Conservation (phyloP, 2,888 invertebrate genomes). For the Lamellibrachia satsuma region DNA sequence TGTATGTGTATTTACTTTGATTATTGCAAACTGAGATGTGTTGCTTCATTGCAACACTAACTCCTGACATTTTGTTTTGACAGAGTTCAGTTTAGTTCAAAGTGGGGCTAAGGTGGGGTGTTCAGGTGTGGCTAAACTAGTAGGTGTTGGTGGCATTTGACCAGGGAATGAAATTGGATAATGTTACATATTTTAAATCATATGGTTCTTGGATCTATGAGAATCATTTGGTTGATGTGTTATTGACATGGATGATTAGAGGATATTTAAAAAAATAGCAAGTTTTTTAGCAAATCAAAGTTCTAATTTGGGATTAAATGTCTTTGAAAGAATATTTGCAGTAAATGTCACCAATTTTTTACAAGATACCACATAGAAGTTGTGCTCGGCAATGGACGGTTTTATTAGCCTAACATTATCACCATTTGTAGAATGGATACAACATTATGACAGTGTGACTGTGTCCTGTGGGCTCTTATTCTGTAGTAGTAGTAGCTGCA, state of each 20-base stretch:
- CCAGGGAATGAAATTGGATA: neutral
- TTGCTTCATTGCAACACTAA: neutral
- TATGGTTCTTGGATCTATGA: neutral
- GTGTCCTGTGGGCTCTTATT: neutral
- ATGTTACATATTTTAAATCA: neutral
- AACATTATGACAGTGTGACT: neutral
- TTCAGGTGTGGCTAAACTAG: neutral
- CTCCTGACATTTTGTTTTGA: neutral
- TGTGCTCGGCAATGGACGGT: too few species aligned
- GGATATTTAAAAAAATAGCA: neutral
- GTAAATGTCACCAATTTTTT: too few species aligned
- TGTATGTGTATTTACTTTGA: neutral
- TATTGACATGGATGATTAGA: neutral
- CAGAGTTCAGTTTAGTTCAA: neutral
- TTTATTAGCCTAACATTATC: neutral
- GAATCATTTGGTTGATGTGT: neutral
- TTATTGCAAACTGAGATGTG: neutral
- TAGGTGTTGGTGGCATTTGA: neutral
- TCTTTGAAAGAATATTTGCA: too few species aligned
- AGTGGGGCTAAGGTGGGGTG: neutral
- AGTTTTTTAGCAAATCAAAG: too few species aligned
- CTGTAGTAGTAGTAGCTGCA: neutral
- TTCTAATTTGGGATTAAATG: too few species aligned
- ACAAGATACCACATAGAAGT: too few species aligned
- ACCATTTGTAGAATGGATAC: neutral